A percentile compares a stretch with the other conserved stretches of the same genome.
phyloP scores from a whole-genome alignment of 1,140 invertebrate genomes.

The Acromyrmex echinatior region DNA sequence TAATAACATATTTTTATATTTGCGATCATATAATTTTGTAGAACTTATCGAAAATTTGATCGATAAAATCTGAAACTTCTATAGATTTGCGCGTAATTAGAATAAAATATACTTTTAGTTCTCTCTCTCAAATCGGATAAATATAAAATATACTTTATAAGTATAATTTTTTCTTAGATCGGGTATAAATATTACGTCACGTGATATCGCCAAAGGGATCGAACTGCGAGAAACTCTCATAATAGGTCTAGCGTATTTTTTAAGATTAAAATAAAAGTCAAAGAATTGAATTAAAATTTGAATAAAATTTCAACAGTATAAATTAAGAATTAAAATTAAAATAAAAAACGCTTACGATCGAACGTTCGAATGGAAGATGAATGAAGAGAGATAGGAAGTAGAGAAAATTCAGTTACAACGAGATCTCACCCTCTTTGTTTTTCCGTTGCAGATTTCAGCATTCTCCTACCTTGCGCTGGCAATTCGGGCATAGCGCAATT shows the following conservation, averaged over 20 bases:
- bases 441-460: conserved; percentile 93
- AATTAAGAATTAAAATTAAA: neutral
- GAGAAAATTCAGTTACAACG: neutral
- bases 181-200: neutral
- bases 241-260: neutral
- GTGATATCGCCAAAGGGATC: neutral
- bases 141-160: conserved; percentile 4
- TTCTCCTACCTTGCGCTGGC: conserved; percentile 95
- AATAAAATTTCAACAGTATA: neutral
- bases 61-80: neutral
- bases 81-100: neutral
- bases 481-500: conserved; percentile 95
- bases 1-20: neutral
- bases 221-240: neutral
- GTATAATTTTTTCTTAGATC: neutral
- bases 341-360: neutral
- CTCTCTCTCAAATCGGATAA: neutral
- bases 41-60: neutral
- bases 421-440: conserved; percentile 30
- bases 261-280: neutral
- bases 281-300: neutral
- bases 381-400: neutral
- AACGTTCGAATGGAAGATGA: too few species aligned
- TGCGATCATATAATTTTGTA: neutral
- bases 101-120: too few species aligned